Evolutionary conservation across 2,113 vertebrate genomes (phyloP).

Genomic region (Nothobranchius kuhntae): DNA sequence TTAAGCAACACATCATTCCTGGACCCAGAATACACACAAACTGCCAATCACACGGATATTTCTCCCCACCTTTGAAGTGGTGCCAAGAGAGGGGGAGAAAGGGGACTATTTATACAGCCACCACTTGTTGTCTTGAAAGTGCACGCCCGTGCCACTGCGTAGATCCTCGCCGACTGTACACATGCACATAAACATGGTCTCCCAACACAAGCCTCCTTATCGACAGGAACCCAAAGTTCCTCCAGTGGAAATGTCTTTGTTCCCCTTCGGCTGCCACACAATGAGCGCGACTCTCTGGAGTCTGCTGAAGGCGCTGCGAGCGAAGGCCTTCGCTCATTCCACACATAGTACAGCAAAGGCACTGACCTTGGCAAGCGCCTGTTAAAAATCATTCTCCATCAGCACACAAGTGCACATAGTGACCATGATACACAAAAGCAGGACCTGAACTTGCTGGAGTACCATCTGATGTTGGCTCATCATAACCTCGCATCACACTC

Average conservation of each 20-base stretch:
- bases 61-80: conserved; percentile 73
- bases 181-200: conserved; percentile 76
- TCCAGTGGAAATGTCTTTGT: conserved; percentile 83
- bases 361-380: conserved; percentile 67
- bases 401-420: conserved; percentile 20
- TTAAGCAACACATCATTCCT: conserved; percentile 5
- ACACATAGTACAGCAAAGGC: conserved; percentile 55
- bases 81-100: conserved; percentile 31
- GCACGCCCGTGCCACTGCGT: conserved; percentile 56
- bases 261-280: conserved; percentile 75
- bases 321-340: conserved; percentile 69
- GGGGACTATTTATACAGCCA: conserved; percentile 76
- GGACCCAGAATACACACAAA: conserved; percentile 23
- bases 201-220: conserved; percentile 75
- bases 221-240: conserved; percentile 84
- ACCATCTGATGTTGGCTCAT: too few species aligned
- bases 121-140: conserved; percentile 76
- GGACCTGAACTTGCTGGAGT: not conserved
- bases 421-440: conserved; percentile 45
- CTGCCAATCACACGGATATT: conserved; percentile 58
- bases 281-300: conserved; percentile 80
- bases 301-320: conserved; percentile 61
- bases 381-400: conserved; percentile 54
- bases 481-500: too few species aligned
- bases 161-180: conserved; percentile 64